Evolutionary conservation across 2,797 vertebrate genomes (phyloP), one percentile per base, ranked within the genome.

Genomic region (Molossus molossus): DNA sequence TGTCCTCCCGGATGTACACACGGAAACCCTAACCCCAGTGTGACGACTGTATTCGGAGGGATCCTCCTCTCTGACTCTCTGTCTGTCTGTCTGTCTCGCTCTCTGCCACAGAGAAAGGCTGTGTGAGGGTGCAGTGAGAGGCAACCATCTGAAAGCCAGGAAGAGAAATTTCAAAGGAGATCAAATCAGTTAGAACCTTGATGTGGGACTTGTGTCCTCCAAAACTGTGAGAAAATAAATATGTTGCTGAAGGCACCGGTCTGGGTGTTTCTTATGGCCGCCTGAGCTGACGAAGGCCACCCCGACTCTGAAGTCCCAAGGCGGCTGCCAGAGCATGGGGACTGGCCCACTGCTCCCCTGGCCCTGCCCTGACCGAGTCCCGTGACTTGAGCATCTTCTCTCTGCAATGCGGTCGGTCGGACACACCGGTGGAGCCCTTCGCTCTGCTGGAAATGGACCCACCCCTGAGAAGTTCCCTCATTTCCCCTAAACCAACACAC

Each of bases 401-500:
- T 76, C 20, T 70, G 14, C 21, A 6, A 18, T 27, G 27, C 40
- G 53, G 3, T 67, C 45, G 17, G 25, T 81, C 9, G 87, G 64
- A 77, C 37, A 50, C 7, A 70, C 17, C 33, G 45, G 15, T 23
- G 3, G 33, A 12, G 88, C 14, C 2, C 2, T 33, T 48, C 21
- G 9, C 57, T 45, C n/a, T 23, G 37, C 57, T 21, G 3, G 45
- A 94, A 55, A 77, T 5, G 12, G 27, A 50, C 1, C 14, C 9
- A 10, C 0, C 45, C n/a, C 13, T 60, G 69, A 86, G 60, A 3
- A 53, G 14, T 65, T 13, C 8, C 18, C 40, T 48, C 67, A 65
- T 29, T n/a, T n/a, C 58, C 17, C 37, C 2, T 3, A 20, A 25
- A 10, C 20, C 5, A 58, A 55, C 2, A 25, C 6, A 1, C 7